Evolutionary conservation across 2,113 vertebrate genomes (phyloP).

Genomic region (Embiotoca jacksoni): DNA sequence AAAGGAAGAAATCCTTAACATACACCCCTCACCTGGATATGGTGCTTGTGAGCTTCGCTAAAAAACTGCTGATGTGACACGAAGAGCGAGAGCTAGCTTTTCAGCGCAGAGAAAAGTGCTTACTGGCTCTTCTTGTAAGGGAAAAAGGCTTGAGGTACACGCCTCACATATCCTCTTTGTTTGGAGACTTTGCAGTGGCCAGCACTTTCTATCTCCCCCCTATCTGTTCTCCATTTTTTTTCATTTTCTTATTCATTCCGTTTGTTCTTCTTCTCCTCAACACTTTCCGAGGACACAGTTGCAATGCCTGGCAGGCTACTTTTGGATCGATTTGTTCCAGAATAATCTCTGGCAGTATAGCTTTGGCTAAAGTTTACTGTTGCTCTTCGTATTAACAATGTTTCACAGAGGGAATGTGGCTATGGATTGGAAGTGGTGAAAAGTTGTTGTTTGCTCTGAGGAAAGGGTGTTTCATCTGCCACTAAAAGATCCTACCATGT

Average conservation of each 20-base stretch:
- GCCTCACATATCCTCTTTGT: conserved; percentile 86
- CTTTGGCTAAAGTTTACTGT: conserved; percentile 72
- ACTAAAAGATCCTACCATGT: conserved; percentile 11
- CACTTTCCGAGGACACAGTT: conserved; percentile 72
- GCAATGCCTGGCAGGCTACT: conserved; percentile 70
- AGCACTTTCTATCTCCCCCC: conserved; percentile 85
- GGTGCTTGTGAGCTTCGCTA: conserved; percentile 77
- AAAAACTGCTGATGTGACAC: conserved; percentile 87
- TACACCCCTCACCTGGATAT: conserved; percentile 81
- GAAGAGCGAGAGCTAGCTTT: conserved; percentile 81
- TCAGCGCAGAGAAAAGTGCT: conserved; percentile 86
- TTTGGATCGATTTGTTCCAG: conserved; percentile 81
- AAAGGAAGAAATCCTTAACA: conserved; percentile 78
- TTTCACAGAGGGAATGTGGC: conserved; percentile 38
- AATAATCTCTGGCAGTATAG: conserved; percentile 71
- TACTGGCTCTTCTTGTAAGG: conserved; percentile 85
- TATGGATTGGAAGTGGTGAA: conserved; percentile 21
- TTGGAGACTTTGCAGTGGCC: conserved; percentile 87
- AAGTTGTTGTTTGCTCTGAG: conserved; percentile 33
- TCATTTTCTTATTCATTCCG: conserved; percentile 81
- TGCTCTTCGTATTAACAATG: conserved; percentile 58
- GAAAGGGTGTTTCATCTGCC: conserved; percentile 30
- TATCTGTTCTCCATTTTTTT: conserved; percentile 79
- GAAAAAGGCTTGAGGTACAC: conserved; percentile 84
- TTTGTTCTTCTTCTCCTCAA: conserved; percentile 78